Evolutionary conservation across 2,888 invertebrate genomes (phyloP).

Genomic region (Noctua janthina): DNA sequence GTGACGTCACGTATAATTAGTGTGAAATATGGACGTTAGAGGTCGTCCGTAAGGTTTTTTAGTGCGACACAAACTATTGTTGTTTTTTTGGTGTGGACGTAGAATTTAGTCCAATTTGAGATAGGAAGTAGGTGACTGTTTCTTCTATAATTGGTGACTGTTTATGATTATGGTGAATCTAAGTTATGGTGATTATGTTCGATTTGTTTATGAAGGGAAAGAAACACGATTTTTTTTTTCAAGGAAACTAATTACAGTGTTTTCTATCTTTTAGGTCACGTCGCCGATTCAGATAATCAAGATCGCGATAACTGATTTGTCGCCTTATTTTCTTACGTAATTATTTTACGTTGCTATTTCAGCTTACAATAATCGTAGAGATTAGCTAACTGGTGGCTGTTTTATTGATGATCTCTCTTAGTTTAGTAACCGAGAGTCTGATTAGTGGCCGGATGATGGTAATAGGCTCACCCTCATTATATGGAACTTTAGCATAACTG

Average conservation of each 20-base stretch:
- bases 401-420: not conserved
- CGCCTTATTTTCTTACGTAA: not conserved
- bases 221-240: not conserved
- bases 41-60: slow-evolving; percentile 67
- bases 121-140: slow-evolving; percentile 46
- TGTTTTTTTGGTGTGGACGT: slow-evolving; percentile 26
- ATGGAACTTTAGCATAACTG: not conserved
- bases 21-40: slow-evolving; percentile 84
- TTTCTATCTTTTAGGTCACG: not conserved
- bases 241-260: not conserved
- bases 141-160: slow-evolving; percentile 45
- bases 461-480: not conserved
- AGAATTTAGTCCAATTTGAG: slow-evolving; percentile 49
- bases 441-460: not conserved
- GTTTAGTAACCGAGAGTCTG: not conserved
- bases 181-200: slow-evolving; percentile 23
- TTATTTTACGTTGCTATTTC: not conserved
- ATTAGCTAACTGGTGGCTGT: no score
- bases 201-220: slow-evolving; percentile 19
- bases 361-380: not conserved
- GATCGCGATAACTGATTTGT: not conserved
- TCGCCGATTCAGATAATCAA: not conserved
- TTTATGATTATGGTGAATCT: slow-evolving; percentile 46
- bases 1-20: slow-evolving; percentile 85
- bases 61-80: not conserved